A percentile compares a stretch with the other conserved stretches of the same genome.
These are phyloP conservation scores for Habrosyne pyritoides DNA, from an alignment of 2,888 invertebrate species.

Conservation along the genomic window DNA sequence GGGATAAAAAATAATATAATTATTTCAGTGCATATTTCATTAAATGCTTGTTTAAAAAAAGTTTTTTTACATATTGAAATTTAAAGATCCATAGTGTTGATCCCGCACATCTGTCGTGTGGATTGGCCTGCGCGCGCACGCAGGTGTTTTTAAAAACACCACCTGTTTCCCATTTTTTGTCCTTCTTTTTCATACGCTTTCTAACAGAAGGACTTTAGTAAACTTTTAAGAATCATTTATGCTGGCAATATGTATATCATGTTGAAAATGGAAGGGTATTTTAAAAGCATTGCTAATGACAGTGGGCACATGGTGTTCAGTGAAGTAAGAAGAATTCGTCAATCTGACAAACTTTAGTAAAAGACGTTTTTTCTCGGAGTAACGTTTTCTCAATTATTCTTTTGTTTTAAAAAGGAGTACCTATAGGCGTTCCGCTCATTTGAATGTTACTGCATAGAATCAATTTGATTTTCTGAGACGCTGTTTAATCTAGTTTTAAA, in stretches of 20 bases:
- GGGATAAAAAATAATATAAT: background rate
- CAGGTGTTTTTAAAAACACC: conserved; percentile 59
- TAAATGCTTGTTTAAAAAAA: background rate
- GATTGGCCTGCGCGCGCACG: conserved; percentile 23
- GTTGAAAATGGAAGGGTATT: background rate
- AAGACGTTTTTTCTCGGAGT: no score
- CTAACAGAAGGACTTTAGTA: conserved; percentile 19
- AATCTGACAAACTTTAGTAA: no score
- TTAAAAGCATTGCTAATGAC: background rate
- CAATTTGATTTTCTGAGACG: no score
- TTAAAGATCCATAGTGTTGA: conserved; percentile 39
- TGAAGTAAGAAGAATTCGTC: no score
- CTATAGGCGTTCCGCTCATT: no score
- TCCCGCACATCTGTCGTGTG: conserved; percentile 57
- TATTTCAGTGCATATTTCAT: background rate
- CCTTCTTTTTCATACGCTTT: conserved; percentile 38
- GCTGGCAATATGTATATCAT: background rate
- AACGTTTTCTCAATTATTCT: no score
- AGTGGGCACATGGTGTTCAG: conserved; percentile 10
- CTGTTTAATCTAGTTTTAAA: no score
- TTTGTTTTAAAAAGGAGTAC: no score
- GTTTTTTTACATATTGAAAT: background rate
- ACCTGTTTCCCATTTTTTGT: conserved; percentile 75
- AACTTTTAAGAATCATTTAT: conserved; percentile 13
- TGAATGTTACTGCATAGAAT: no score